Base-by-base conservation (phyloP, 2,797 vertebrate species). In the Alca torda region DNA sequence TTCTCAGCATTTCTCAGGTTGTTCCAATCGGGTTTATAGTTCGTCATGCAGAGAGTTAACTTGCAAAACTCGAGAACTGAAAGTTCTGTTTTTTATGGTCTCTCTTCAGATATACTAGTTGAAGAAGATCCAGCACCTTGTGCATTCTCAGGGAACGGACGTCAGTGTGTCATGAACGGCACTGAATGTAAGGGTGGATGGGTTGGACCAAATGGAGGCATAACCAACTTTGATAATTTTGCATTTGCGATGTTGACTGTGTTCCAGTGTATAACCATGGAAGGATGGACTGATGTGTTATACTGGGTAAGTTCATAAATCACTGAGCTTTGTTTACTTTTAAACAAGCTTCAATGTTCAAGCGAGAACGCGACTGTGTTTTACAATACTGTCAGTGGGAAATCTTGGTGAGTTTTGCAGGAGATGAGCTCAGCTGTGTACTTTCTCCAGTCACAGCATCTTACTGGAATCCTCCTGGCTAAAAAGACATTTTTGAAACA, bases 191-290 rank as follows among this genome's bases (percentile, higher is more conserved):
- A 98, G 95, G 99, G 99, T 59, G 99, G 99, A 96, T 99, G 99
- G 99, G 98, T 98, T 39, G 99, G 99, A 88, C 99, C 99, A 15
- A 99, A 99, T 3, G 99, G 98, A 80, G 99, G 99, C 97, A 99
- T 99, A 97, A 99, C 99, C 95, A 99, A 99, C 98, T 99, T 99
- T 6, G 99, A 99, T 98, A 99, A 99, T 97, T 99, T 99, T 98
- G 98, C 99, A 82, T 99, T 99, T 96, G 99, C 99, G 59, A 99
- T 99, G 99, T 98, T 99, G 97, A 99, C 99, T 6, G 99, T 99
- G 94, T 99, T 99, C 96, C 99, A 99, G 98, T 99, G 99, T 78
- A 99, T 99, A 97, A 99, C 99, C 82, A 99, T 99, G 99, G 99
- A 99, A 97, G 99, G 99, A 69, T 99, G 99, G 99, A 99, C 99